These are phyloP conservation scores for Cladopsammia gracilis DNA, from an alignment of 64 coral and sea anemone species.

Conservation along the genomic window DNA sequence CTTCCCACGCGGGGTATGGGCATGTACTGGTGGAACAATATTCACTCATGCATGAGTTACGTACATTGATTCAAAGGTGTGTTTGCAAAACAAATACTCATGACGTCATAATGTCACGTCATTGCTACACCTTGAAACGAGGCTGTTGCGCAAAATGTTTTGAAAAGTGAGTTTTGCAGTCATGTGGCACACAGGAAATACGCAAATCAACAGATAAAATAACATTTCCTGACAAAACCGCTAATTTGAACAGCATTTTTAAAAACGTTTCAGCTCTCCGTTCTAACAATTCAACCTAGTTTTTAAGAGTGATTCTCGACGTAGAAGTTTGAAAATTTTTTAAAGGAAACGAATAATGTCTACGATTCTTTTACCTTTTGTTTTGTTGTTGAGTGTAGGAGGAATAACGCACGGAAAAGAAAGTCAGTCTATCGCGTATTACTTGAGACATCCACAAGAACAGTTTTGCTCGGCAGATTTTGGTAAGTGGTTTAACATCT, in stretches of 20 bases:
- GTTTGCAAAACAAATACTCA: too few relatives aligned
- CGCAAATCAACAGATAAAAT: not conserved
- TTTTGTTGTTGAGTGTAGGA: not conserved
- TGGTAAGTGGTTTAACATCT: constrained; percentile 10
- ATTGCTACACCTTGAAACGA: not conserved
- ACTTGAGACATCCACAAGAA: constrained; percentile 60
- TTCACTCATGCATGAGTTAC: too few relatives aligned
- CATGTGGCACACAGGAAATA: not conserved
- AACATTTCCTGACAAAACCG: not conserved
- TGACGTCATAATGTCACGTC: not conserved
- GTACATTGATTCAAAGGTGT: too few relatives aligned
- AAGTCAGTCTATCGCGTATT: not conserved
- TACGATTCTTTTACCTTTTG: not conserved
- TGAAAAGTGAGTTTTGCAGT: not conserved
- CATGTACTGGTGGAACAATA: too few relatives aligned
- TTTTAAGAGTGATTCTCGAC: not conserved
- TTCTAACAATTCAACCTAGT: not conserved
- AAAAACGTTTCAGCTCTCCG: not conserved
- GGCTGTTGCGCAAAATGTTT: not conserved
- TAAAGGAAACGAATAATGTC: not conserved
- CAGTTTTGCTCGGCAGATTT: constrained; percentile 64
- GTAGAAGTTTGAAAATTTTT: not conserved
- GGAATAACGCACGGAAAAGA: not conserved
- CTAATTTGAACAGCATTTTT: not conserved
- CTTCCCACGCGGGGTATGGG: too few relatives aligned